phyloP scores from a whole-genome alignment of 2,113 vertebrate species.

The Tyto alba region DNA sequence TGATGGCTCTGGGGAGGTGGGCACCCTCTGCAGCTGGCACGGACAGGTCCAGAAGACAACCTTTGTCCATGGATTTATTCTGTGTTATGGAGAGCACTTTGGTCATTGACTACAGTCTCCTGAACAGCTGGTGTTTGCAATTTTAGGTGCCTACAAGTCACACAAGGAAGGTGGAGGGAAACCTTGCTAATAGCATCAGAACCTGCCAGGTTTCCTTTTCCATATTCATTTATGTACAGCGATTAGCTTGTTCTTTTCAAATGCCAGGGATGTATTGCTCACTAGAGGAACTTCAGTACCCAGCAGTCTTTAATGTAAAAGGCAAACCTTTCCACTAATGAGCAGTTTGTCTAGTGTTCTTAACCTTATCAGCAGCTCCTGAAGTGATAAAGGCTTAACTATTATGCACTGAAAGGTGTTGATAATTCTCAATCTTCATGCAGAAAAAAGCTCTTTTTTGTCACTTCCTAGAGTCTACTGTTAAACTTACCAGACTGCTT shows the following conservation, averaged over 20 bases:
- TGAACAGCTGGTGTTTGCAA: neutral
- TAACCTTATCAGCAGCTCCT: conserved; percentile 84
- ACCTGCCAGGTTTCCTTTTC: conserved; percentile 61
- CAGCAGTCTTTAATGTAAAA: conserved; percentile 82
- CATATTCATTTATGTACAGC: conserved; percentile 71
- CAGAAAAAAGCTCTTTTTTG: conserved; percentile 75
- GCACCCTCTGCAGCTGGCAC: neutral
- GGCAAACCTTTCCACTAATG: conserved; percentile 84
- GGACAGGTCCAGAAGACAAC: neutral
- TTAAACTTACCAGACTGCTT: conserved; percentile 77
- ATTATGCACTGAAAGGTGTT: conserved; percentile 82
- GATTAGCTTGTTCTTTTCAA: conserved; percentile 75
- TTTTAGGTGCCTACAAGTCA: neutral
- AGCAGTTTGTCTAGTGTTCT: conserved; percentile 84
- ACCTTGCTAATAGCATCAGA: conserved; percentile 43
- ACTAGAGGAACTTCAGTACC: conserved; percentile 77
- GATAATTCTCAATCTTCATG: conserved; percentile 84
- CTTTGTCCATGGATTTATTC: neutral
- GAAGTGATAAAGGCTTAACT: conserved; percentile 84
- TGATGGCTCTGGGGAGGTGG: neutral
- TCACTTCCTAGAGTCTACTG: conserved; percentile 73
- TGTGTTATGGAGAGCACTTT: neutral
- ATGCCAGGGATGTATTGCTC: conserved; percentile 78
- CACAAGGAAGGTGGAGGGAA: neutral
- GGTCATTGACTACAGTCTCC: neutral